A percentile compares a stretch with the other conserved stretches of the same genome.
Conservation (phyloP, 2,888 invertebrate species). For the Drosophila nigricruria region DNA sequence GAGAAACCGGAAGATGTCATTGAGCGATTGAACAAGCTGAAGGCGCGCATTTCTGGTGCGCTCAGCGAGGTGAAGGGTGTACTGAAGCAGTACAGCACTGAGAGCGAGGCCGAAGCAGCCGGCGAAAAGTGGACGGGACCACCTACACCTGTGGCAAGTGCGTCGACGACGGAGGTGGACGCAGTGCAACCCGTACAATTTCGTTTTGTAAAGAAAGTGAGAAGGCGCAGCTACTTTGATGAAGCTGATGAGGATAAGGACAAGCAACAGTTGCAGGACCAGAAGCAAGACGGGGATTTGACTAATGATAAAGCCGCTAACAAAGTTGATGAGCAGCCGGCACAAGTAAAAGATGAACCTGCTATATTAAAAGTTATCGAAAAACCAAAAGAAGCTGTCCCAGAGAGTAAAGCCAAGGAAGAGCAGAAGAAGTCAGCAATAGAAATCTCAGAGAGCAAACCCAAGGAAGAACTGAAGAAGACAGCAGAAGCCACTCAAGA, state of each 20-base stretch:
- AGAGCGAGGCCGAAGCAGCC: constrained; percentile 70
- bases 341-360: neutral
- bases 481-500: neutral
- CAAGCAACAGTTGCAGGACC: neutral
- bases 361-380: neutral
- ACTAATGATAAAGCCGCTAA: neutral
- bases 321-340: neutral
- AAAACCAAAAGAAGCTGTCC: neutral
- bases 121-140: constrained; percentile 47
- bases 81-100: constrained; percentile 83
- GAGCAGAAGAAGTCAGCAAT: neutral
- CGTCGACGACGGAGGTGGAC: neutral
- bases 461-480: neutral
- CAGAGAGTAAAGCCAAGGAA: neutral
- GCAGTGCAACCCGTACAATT: constrained; percentile 66
- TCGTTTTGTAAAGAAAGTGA: constrained; percentile 83
- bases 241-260: constrained; percentile 74
- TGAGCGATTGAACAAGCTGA: constrained; percentile 82
- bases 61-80: constrained; percentile 84
- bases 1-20: constrained; percentile 81
- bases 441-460: neutral
- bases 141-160: neutral
- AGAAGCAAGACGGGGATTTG: constrained; percentile 8
- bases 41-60: constrained; percentile 83
- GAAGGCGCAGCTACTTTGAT: constrained; percentile 81